Evolutionary conservation across 2,113 vertebrate species (phyloP).

Genomic region (Gobius niger): DNA sequence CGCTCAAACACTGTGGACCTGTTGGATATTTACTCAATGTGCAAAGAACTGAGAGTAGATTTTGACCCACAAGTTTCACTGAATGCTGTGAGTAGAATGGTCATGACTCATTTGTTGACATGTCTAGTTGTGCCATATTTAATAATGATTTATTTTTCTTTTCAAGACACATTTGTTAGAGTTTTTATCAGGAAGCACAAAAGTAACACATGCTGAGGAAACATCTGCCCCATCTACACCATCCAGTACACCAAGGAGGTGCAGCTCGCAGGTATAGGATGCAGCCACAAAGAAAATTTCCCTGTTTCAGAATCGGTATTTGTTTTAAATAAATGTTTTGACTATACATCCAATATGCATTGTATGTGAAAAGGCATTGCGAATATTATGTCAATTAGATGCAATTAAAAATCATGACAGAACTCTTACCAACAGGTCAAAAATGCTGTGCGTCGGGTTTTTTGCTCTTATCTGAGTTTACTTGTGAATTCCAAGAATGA

Average conservation of each 20-base stretch:
- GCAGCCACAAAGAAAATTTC: background rate
- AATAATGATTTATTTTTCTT: constrained; percentile 22
- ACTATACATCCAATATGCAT: too few relatives aligned
- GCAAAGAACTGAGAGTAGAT: constrained; percentile 63
- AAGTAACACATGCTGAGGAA: constrained; percentile 40
- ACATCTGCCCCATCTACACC: constrained; percentile 64
- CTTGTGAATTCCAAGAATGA: constrained; percentile 92
- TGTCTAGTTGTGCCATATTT: constrained; percentile 9
- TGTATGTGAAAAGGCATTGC: too few relatives aligned
- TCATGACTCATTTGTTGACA: constrained; percentile 16
- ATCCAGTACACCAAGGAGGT: constrained; percentile 40
- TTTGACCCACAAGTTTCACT: constrained; percentile 74
- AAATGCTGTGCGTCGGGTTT: constrained; percentile 75
- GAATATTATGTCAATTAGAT: background rate
- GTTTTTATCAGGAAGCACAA: constrained; percentile 78
- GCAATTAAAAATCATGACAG: background rate
- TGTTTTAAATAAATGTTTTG: too few relatives aligned
- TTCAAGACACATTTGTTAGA: constrained; percentile 82
- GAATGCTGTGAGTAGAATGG: constrained; percentile 79
- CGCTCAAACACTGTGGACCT: constrained; percentile 88
- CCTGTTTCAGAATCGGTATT: too few relatives aligned
- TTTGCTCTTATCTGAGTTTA: constrained; percentile 88
- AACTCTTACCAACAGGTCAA: constrained; percentile 64
- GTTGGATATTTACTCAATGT: constrained; percentile 83
- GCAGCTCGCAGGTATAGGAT: constrained; percentile 64